These are phyloP conservation scores for Anabas testudineus DNA, from an alignment of 2,797 vertebrate species.

Conservation along the genomic window DNA sequence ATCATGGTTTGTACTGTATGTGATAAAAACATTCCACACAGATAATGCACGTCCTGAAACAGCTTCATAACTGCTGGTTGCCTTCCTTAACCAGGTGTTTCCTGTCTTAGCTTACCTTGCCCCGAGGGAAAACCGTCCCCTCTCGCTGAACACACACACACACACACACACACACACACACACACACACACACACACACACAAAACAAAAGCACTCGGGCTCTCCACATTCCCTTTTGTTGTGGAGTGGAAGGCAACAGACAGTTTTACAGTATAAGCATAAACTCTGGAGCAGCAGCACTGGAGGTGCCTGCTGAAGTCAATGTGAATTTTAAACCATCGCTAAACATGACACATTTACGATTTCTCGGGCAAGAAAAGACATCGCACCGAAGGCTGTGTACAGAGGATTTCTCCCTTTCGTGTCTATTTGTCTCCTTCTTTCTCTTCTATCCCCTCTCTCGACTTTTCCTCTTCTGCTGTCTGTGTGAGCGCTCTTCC, in stretches of 20 bases:
- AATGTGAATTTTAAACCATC: conserved; percentile 49
- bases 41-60: conserved; percentile 50
- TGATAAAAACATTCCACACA: conserved; percentile 58
- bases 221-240: conserved; percentile 62
- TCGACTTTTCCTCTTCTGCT: conserved; percentile 36
- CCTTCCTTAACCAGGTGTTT: conserved; percentile 74
- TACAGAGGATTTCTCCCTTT: conserved; percentile 17
- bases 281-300: conserved; percentile 43
- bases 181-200: conserved; percentile 24
- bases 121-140: conserved; percentile 61
- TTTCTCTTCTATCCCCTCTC: conserved; percentile 16
- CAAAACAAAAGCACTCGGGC: conserved; percentile 64
- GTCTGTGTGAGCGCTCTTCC: conserved; percentile 25
- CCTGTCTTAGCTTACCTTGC: conserved; percentile 66
- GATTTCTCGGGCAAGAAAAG: conserved; percentile 52
- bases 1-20: conserved; percentile 25
- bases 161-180: conserved; percentile 38
- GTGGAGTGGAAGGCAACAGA: conserved; percentile 48
- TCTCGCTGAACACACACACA: conserved; percentile 51
- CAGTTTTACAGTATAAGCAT: conserved; percentile 44
- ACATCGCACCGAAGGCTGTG: conserved; percentile 37
- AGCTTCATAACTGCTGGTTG: conserved; percentile 61
- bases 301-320: conserved; percentile 39
- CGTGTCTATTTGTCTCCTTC: conserved; percentile 23
- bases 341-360: conserved; percentile 60